Percentiles rank a stretch among this genome's conserved stretches.
Conservation (phyloP, 35 echinoderm and acorn worm genomes). For the Holothuria glaberrima region DNA sequence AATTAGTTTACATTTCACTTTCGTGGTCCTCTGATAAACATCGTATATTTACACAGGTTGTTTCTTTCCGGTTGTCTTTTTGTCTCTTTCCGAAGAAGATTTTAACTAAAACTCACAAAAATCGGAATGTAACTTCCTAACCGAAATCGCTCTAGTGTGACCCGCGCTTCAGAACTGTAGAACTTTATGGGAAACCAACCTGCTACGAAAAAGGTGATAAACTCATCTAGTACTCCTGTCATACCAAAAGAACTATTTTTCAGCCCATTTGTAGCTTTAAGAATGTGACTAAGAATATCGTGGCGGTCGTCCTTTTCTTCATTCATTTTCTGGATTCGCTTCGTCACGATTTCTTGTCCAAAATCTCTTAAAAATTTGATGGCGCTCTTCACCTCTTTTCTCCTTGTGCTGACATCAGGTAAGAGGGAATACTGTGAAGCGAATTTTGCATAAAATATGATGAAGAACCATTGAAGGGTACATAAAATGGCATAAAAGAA, state of each 20-base stretch:
- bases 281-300: constrained; percentile 18
- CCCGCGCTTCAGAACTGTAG: too few relatives aligned
- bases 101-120: too few relatives aligned
- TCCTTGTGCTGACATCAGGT: not conserved
- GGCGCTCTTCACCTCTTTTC: not conserved
- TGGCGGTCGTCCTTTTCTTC: not conserved
- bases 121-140: too few relatives aligned
- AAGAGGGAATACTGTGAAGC: not conserved
- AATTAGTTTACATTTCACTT: too few relatives aligned
- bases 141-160: too few relatives aligned
- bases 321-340: not conserved
- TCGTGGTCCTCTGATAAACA: too few relatives aligned
- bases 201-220: constrained; percentile 36
- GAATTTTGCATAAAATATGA: too few relatives aligned
- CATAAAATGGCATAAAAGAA: too few relatives aligned
- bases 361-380: not conserved
- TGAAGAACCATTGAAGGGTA: too few relatives aligned
- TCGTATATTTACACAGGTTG: too few relatives aligned
- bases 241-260: not conserved
- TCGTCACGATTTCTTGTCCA: not conserved
- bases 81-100: too few relatives aligned
- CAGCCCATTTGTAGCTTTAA: constrained; percentile 25
- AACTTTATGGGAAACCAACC: not conserved
- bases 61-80: too few relatives aligned
- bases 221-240: constrained; percentile 29